Evolutionary conservation across 2,888 invertebrate genomes (phyloP).

Genomic region (Parnassius glacialis): DNA sequence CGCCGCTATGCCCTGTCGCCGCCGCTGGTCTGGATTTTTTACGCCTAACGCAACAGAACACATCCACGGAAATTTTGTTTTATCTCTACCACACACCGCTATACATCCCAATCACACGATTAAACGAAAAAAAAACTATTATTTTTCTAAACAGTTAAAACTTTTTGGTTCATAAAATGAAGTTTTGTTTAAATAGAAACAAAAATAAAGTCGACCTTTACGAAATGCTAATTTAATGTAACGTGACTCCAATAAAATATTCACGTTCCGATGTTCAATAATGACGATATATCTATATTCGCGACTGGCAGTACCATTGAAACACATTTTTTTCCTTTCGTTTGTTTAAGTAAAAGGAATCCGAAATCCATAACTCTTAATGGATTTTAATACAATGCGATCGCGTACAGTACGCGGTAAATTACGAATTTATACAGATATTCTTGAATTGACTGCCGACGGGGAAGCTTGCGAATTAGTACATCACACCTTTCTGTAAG

Average conservation of each 20-base stretch:
- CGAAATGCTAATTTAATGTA: background rate
- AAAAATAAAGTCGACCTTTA: too few relatives aligned
- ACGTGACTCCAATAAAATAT: slow-evolving; percentile 8
- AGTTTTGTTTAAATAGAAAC: too few relatives aligned
- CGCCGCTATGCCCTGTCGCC: too few relatives aligned
- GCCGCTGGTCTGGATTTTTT: too few relatives aligned
- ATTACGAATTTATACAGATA: background rate
- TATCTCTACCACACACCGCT: too few relatives aligned
- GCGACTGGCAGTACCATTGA: slow-evolving; percentile 17
- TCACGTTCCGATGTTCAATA: slow-evolving; percentile 9
- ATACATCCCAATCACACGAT: too few relatives aligned
- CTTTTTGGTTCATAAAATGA: background rate
- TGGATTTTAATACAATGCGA: slow-evolving; percentile 1
- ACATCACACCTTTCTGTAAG: too few relatives aligned
- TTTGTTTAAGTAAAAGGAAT: slow-evolving; percentile 8
- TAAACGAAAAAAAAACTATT: background rate
- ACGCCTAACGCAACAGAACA: too few relatives aligned
- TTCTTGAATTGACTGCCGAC: background rate
- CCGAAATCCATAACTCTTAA: background rate
- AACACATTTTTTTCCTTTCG: slow-evolving; percentile 5
- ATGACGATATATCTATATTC: slow-evolving; percentile 1
- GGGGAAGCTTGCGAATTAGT: too few relatives aligned
- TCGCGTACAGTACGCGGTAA: background rate
- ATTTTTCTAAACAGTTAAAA: background rate
- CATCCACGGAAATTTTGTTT: too few relatives aligned